Evolutionary conservation across 2,888 invertebrate genomes (phyloP), one percentile per base, ranked within the genome.

Genomic region (Mesochorus sp.): DNA sequence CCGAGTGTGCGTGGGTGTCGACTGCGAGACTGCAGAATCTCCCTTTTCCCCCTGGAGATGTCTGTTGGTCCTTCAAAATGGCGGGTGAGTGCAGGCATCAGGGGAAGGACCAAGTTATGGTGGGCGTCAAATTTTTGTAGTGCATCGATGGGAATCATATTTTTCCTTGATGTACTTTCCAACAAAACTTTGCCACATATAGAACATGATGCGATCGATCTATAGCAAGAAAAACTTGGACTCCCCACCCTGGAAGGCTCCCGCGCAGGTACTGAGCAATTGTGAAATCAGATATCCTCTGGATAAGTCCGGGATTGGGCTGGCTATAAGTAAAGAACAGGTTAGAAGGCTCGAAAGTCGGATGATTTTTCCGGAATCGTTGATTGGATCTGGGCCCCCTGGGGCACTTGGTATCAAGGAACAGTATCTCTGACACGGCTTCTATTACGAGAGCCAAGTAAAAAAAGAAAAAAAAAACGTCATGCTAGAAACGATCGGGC

Each of bases 21-120:
- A 83, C 84, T 86, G 82, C 84, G 31, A 31, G 82, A 76, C 84
- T 83, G 85, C 86, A 84, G 82, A 84, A 85, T 87, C 85, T 86
- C 85, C 83, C 85, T 12, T 10, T 31, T 12, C 59, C 5, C 59
- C 39, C 21, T 8, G 0, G 24, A 26, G 49, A 62, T 37, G 71
- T 74, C 66, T 74, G 71, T 81, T 84, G 84, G 82, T 85, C 84
- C 83, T 86, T 84, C 86, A 89, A 89, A 89, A 89, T 89, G 89
- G 89, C 85, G 88, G 85, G 72, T 62, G 10, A 17, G n/a, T 39
- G n/a, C 34, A 3, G 10, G 44, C 8, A 8, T 14, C 14, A 24
- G 14, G 24, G 42, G 14, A 31, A 5, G 3, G 8, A 31, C 3
- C 3, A 31, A 31, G 8, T 31, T 5, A 31, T 31, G 8, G 8